Evolutionary conservation across 1,140 invertebrate species (phyloP).

Genomic region (Lepidurus packardi): DNA sequence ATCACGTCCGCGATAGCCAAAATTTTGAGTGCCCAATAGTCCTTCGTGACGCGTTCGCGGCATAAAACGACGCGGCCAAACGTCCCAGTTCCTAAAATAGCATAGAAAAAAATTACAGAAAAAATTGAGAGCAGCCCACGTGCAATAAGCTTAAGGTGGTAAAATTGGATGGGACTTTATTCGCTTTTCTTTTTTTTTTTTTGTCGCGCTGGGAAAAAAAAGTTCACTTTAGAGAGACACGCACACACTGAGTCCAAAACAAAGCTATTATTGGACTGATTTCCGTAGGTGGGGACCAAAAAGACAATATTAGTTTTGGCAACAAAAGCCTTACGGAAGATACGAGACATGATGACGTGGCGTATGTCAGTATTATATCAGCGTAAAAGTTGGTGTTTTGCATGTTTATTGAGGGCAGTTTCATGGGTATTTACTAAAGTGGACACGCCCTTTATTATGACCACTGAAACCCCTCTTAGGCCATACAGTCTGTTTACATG

Average conservation of each 20-base stretch:
- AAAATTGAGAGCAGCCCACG: constrained; percentile 1
- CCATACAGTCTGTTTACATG: neutral
- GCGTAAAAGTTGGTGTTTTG: no score
- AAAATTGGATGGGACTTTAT: constrained; percentile 8
- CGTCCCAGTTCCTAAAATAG: constrained; percentile 77
- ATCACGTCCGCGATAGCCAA: constrained; percentile 86
- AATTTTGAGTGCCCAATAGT: constrained; percentile 85
- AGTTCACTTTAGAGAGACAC: constrained; percentile 20
- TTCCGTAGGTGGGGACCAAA: neutral
- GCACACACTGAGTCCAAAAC: neutral
- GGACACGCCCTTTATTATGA: neutral
- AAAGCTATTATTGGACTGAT: constrained; percentile 19
- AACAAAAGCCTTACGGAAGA: neutral
- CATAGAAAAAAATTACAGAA: constrained; percentile 38
- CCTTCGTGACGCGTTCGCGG: constrained; percentile 66
- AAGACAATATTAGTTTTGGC: constrained; percentile 6
- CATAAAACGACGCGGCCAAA: constrained; percentile 86
- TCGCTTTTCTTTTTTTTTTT: neutral
- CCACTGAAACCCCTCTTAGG: neutral
- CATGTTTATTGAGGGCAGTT: no score
- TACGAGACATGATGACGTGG: neutral
- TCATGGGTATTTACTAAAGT: neutral
- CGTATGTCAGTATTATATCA: no score
- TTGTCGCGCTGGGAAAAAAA: constrained; percentile 28
- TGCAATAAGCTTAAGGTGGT: constrained; percentile 19